A percentile compares a stretch with the other conserved stretches of the same genome.
Conservation (phyloP, 2,888 invertebrate genomes). For the Thera britannica region DNA sequence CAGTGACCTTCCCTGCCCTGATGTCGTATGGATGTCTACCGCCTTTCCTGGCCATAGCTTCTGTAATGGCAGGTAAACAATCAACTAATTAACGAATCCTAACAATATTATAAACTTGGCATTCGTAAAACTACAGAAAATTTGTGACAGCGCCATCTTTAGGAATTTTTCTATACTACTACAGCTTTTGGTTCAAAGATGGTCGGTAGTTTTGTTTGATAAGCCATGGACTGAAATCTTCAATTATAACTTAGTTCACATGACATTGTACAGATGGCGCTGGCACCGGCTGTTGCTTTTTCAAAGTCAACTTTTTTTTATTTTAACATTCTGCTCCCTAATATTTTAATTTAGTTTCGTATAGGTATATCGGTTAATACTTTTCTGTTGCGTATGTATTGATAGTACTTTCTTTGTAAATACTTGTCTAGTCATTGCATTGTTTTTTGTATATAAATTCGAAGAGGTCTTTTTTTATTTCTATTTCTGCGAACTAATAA, state of each 20-base stretch:
- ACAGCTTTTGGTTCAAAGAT: background rate
- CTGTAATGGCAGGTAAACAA: conserved; percentile 84
- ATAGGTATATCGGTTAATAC: no score
- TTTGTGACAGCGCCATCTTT: conserved; percentile 10
- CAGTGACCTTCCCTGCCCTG: conserved; percentile 88
- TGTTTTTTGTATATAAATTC: no score
- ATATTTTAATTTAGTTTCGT: no score
- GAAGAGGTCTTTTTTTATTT: background rate
- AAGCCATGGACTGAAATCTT: background rate
- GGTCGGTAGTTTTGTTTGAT: background rate
- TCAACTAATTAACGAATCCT: no score
- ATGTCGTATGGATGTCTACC: conserved; percentile 88
- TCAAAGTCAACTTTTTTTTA: no score
- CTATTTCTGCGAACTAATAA: background rate
- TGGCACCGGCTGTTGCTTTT: background rate
- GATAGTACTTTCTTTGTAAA: no score
- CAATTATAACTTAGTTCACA: conserved; percentile 1
- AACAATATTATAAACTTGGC: no score
- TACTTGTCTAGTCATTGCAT: no score
- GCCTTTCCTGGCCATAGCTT: conserved; percentile 88
- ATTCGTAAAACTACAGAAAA: background rate
- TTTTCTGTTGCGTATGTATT: no score
- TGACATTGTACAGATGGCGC: conserved; percentile 14
- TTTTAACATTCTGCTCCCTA: no score
- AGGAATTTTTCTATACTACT: background rate